Evolutionary conservation across 2,888 invertebrate species (phyloP), one percentile per base, ranked within the genome.

Genomic region (Stenchaetothrips biformis): DNA sequence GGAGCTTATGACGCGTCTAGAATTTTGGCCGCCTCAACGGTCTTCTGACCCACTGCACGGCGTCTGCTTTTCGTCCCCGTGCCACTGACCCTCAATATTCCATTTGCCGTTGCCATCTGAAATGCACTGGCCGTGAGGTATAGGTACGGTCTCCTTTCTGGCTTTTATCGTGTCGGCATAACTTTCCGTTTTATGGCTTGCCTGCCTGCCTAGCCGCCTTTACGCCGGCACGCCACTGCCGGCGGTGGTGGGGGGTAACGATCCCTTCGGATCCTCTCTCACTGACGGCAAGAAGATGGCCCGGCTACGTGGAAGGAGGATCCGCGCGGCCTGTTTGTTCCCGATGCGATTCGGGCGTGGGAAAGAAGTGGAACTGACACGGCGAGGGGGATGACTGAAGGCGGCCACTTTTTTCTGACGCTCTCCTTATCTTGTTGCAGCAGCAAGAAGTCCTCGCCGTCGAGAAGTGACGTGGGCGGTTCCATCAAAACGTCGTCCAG

Each of bases 121-220:
- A 74, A 74, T 74, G 67, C 67, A 74, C 21, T 25, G 25, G 67
- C 21, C 67, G 67, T 74, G 67, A 74, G 67, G 67, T 67, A 67
- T 67, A 67, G 67, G 67, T 74, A 74, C 25, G 67, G 67, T 74
- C 67, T 74, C 67, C 67, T 74, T 74, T 74, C 67, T 74, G 67
- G 67, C 67, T 74, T 74, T 74, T 74, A 74, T 74, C 67, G 67
- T 74, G 67, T 74, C 67, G 67, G 67, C 25, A 74, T 74, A 74
- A 74, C 67, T 74, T 74, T 74, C 67, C 67, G 67, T 74, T 74
- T 74, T 74, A 74, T 74, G 67, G 21, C 67, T 37, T 37, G 37
- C 37, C 37, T 37, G 37, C 37, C 37, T 37, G 37, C 37, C 37
- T 37, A 4, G 2, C 37, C 37, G 37, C 37, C 37, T 37, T 37